phyloP scores from a whole-genome alignment of 2,888 invertebrate genomes.

The Scaptomyza polygonia region DNA sequence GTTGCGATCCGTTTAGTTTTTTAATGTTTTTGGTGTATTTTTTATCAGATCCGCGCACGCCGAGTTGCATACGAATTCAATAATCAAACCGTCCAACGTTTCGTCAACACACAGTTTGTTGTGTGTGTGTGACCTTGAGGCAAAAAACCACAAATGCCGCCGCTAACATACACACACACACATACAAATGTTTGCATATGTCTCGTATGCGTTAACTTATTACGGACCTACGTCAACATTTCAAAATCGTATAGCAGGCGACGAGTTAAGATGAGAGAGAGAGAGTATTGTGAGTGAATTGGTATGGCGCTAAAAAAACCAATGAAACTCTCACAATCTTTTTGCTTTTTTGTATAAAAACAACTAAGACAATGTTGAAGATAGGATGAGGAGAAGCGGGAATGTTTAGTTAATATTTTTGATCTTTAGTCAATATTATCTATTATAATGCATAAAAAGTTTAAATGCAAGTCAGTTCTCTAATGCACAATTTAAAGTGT shows the following conservation, averaged over 20 bases:
- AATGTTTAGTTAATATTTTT: neutral
- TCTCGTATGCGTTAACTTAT: neutral
- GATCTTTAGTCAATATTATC: no score
- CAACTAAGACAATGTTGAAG: no score
- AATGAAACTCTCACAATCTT: constrained; percentile 2
- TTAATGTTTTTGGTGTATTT: no score
- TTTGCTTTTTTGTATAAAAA: neutral
- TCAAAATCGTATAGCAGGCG: constrained; percentile 20
- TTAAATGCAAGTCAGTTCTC: no score
- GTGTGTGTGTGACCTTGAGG: constrained; percentile 57
- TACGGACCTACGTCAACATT: constrained; percentile 17
- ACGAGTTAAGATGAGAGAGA: neutral
- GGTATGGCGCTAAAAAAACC: constrained; percentile 1
- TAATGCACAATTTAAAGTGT: no score
- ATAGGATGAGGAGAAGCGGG: no score
- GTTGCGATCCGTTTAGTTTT: neutral
- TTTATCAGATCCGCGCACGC: constrained; percentile 13
- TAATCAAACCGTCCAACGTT: constrained; percentile 15
- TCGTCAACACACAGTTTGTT: constrained; percentile 5
- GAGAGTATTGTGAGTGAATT: constrained; percentile 1
- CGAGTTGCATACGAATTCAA: constrained; percentile 18
- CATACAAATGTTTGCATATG: neutral
- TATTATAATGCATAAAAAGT: no score
- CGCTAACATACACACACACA: constrained; percentile 1
- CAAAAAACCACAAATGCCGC: constrained; percentile 7